Conservation (phyloP, 2,113 vertebrate species). For the Apteryx mantelli region DNA sequence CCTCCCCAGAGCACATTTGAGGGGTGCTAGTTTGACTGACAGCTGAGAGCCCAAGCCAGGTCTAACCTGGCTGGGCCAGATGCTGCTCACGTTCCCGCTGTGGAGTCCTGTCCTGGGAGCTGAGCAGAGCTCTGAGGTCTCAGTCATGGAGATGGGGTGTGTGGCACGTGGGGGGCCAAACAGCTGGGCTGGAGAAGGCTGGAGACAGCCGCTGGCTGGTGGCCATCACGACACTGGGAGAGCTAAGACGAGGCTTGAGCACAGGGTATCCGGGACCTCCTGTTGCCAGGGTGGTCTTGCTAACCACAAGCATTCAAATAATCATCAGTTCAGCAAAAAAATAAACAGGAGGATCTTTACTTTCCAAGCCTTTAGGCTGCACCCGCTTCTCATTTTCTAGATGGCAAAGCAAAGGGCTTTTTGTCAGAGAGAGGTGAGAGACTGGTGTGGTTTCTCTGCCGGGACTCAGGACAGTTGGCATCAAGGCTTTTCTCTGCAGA, state of each 20-base stretch:
- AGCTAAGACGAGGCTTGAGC: background rate
- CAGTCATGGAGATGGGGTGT: rapidly evolving
- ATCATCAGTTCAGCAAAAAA: background rate
- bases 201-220: background rate
- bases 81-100: rapidly evolving
- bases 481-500: background rate
- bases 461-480: rapidly evolving
- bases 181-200: background rate
- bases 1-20: background rate
- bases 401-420: background rate
- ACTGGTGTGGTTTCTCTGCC: rapidly evolving
- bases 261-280: background rate
- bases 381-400: background rate
- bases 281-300: background rate
- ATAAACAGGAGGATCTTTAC: background rate
- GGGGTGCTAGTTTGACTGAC: background rate
- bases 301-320: background rate
- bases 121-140: background rate
- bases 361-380: background rate
- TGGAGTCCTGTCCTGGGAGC: background rate
- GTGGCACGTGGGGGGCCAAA: background rate
- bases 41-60: background rate
- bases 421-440: background rate
- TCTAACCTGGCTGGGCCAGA: background rate
- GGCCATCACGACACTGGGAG: background rate